A percentile compares a stretch with the other conserved stretches of the same genome.
Conservation (phyloP, 2,797 vertebrate genomes). For the Sebastes steindachneri region DNA sequence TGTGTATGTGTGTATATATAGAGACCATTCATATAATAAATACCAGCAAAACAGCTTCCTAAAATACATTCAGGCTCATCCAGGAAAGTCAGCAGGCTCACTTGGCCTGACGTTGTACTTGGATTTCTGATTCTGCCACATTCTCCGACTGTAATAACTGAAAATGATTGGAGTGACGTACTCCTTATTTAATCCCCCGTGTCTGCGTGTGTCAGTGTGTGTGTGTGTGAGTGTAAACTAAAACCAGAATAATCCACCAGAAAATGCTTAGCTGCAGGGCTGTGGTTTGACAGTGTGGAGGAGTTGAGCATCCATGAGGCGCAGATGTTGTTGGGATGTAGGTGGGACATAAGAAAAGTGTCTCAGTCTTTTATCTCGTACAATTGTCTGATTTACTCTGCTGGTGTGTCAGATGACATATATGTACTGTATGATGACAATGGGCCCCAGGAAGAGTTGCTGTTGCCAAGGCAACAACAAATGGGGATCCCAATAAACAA, state of each 20-base stretch:
- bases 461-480: neutral
- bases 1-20: neutral
- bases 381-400: neutral
- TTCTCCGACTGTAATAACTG: conserved; percentile 48
- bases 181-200: conserved; percentile 61
- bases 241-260: conserved; percentile 48
- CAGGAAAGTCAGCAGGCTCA: conserved; percentile 31
- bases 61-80: conserved; percentile 47
- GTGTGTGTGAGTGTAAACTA: conserved; percentile 16
- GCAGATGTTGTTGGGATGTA: conserved; percentile 18
- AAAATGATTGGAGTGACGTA: conserved; percentile 56
- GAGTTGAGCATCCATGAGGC: conserved; percentile 33
- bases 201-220: neutral
- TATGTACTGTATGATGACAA: neutral
- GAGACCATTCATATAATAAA: conserved; percentile 31
- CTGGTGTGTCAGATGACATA: neutral
- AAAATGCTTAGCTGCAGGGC: conserved; percentile 33
- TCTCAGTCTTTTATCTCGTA: neutral
- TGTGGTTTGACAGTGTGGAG: conserved; percentile 33
- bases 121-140: conserved; percentile 41
- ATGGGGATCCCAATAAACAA: neutral
- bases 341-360: neutral
- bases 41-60: conserved; percentile 37
- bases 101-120: conserved; percentile 11
- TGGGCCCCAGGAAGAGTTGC: neutral